A percentile compares a stretch with the other conserved stretches of the same genome.
These are phyloP conservation scores for Diadumene lineata DNA, from an alignment of 92 coral and sea anemone genomes.

Conservation along the genomic window DNA sequence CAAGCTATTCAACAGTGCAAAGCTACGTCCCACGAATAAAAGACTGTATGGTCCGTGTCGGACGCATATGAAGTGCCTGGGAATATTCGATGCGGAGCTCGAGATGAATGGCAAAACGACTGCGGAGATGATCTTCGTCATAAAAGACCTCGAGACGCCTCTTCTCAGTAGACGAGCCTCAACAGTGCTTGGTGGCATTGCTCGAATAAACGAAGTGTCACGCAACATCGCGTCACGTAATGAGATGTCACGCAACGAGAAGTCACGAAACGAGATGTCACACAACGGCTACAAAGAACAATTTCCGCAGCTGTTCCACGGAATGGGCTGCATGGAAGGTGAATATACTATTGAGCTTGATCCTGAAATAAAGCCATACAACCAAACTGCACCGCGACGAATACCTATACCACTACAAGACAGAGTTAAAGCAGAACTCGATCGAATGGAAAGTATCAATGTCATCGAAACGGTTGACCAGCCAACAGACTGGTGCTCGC, in stretches of 20 bases:
- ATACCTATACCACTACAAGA: slow-evolving; percentile 51
- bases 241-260: too few relatives aligned
- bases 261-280: too few relatives aligned
- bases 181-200: too few relatives aligned
- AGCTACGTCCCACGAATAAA: background rate
- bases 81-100: background rate
- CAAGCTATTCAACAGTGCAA: background rate
- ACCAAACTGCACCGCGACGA: slow-evolving; percentile 52
- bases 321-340: slow-evolving; percentile 60
- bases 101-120: background rate
- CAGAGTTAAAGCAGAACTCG: slow-evolving; percentile 52
- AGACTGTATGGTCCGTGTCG: background rate
- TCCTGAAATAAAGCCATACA: slow-evolving; percentile 40
- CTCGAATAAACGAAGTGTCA: too few relatives aligned
- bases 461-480: slow-evolving; percentile 60
- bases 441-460: slow-evolving; percentile 56
- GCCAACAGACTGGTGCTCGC: slow-evolving; percentile 67
- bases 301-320: slow-evolving; percentile 51
- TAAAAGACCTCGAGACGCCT: background rate
- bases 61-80: background rate
- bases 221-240: too few relatives aligned
- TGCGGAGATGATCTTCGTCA: background rate
- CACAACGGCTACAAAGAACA: slow-evolving; percentile 5
- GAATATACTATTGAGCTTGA: slow-evolving; percentile 41
- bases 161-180: background rate